Conservation (phyloP, 2,888 invertebrate species). For the Limnephilus rhombicus region DNA sequence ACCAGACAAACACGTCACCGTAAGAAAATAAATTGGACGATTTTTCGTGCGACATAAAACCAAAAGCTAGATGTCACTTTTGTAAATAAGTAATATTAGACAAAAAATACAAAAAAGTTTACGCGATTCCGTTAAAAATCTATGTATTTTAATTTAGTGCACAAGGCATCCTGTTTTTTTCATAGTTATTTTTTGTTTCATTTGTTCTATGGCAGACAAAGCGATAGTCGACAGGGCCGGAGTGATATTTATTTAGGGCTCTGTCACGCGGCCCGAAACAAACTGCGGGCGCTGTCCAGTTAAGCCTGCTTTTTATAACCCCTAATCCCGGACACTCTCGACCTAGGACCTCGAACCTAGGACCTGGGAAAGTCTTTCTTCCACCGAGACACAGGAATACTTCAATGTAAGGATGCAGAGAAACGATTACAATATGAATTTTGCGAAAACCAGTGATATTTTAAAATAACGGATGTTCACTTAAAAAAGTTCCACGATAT, state of each 20-base stretch:
- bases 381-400: background rate
- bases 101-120: background rate
- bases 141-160: background rate
- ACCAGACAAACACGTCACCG: too few species aligned
- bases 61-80: too few species aligned
- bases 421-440: background rate
- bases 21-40: too few species aligned
- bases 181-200: background rate
- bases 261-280: conserved; percentile 18
- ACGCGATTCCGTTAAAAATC: background rate
- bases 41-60: too few species aligned
- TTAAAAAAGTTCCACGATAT: background rate
- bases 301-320: conserved; percentile 57
- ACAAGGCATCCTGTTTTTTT: background rate
- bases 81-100: background rate
- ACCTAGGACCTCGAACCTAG: background rate
- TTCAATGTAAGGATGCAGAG: background rate
- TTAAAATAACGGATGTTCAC: background rate
- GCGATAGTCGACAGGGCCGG: conserved; percentile 21
- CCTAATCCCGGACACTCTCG: conserved; percentile 36
- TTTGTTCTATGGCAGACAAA: conserved; percentile 10
- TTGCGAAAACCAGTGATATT: background rate
- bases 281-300: conserved; percentile 33
- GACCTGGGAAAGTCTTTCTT: background rate
- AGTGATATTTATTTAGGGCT: conserved; percentile 60